Evolutionary conservation across 2,113 vertebrate species (phyloP), one percentile per base, ranked within the genome.

Genomic region (Carassius auratus): DNA sequence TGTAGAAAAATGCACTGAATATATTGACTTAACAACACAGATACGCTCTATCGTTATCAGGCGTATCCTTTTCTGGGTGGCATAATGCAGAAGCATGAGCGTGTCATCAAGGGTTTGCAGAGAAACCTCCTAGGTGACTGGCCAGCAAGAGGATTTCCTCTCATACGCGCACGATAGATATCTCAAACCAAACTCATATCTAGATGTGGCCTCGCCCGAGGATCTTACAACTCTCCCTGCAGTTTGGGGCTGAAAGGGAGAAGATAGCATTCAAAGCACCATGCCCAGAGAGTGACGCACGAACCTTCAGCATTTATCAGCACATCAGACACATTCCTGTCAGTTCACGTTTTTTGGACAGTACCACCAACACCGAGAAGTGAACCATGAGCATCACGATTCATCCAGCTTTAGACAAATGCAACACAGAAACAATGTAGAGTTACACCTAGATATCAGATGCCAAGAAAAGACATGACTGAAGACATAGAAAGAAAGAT

Each of bases 211-310:
- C 88, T 80, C 90, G 90, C 90, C 92, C 33, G 82, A 88, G 88
- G 89, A 87, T 90, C 90, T 87, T 88, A 86, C 84, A 89, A 87
- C 87, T 89, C 83, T 87, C 82, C 86, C 86, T 89, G 85, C 81
- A 92, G 92, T 93, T 94, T 93, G 90, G 83, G 62, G 87, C 90
- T 87, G 86, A 94, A 93, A 94, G 91, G 84, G 76, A 89, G 75
- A 89, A 90, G 94, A 94, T 93, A 91, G 91, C 77, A 90, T 92
- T 93, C 92, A 92, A 91, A 93, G 92, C 84, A 82, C 83, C 87
- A 87, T 85, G 88, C 89, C 92, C 88, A 90, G 87, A 83, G 86
- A 91, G 88, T 94, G 93, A 94, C 92, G 92, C 93, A 94, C 90
- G 75, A 81, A 88, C 86, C 84, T 77, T 55, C 83, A 84, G 38